These are phyloP conservation scores for Lycaon pictus DNA, from an alignment of 2,113 vertebrate genomes.

Conservation along the genomic window DNA sequence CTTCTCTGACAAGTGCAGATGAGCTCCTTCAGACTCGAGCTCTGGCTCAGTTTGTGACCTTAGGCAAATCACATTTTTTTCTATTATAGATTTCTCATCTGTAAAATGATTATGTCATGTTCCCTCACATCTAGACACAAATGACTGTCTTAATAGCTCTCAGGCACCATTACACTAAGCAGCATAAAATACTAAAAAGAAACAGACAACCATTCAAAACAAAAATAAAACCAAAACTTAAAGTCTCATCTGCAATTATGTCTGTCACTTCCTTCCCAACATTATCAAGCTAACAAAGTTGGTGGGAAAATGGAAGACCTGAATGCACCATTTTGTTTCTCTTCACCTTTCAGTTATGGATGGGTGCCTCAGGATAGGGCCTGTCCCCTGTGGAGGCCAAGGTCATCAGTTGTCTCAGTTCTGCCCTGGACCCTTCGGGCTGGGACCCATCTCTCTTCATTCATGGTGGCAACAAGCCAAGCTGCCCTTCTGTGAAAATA, in stretches of 20 bases:
- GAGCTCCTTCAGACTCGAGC: neutral
- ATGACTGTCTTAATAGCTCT: neutral
- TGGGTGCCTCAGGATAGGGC: accelerated
- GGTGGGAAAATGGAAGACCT: neutral
- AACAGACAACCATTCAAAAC: neutral
- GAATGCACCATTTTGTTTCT: too few species aligned
- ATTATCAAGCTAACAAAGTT: neutral
- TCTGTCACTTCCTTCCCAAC: neutral
- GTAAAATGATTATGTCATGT: neutral
- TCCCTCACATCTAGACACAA: constrained; percentile 6
- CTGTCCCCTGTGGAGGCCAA: accelerated
- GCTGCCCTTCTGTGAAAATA: neutral
- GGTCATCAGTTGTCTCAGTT: accelerated
- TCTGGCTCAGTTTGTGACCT: neutral
- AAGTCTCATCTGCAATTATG: neutral
- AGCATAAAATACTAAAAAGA: neutral
- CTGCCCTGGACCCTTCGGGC: accelerated
- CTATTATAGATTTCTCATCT: neutral
- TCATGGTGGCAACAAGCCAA: neutral
- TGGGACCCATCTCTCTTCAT: neutral
- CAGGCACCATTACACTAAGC: constrained; percentile 29
- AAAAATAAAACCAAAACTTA: neutral
- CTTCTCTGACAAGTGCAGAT: neutral
- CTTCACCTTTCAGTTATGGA: accelerated
- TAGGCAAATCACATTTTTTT: neutral